Evolutionary conservation across 2,888 invertebrate species (phyloP), one percentile per base, ranked within the genome.

Genomic region (Drosophila subquinaria): DNA sequence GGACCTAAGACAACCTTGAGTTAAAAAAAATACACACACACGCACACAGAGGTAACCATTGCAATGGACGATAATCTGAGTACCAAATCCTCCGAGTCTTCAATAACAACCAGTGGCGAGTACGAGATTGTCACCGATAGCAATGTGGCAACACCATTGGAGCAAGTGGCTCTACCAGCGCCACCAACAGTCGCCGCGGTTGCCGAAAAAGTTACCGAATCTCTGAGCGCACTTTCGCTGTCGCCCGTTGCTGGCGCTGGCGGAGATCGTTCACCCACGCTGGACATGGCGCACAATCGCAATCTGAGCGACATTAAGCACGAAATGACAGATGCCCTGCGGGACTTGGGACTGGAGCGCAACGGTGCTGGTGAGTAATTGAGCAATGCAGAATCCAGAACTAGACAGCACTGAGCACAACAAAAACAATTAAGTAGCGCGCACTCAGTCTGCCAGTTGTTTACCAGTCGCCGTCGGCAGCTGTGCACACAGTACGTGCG

Each of bases 71-170:
- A 95, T 93, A 94, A 94, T 92, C 92, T 95, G 88, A 95, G 95
- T 89, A 94, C 94, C 36, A 95, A 95, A 92, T 95, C 95, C 67
- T 94, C 94, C 87, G 95, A 95, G 93, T 95, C 95, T 71, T 95
- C 95, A 75, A 94, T 95, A 87, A 94, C 94, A 63, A 95, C 95
- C 69, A 95, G 95, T 89, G 95, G 95, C 79, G 95, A 95, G 91
- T 95, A 95, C 92, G 95, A 95, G 91, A 94, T 95, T 82, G 94
- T 95, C 68, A 94, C 94, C 73, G 94, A 94, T 48, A 91, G 89
- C 69, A 91, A 90, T 82, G 83, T 90, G 42, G 74, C 82, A 52
- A 93, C 93, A 68, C 94, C 91, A 13, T 77, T 90, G 75, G 91
- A 92, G 23, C 69, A 79, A 48, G 72, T 81, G 50, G 56, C 30